These are phyloP conservation scores for Hypothenemus hampei DNA, from an alignment of 1,140 invertebrate species.

Conservation along the genomic window DNA sequence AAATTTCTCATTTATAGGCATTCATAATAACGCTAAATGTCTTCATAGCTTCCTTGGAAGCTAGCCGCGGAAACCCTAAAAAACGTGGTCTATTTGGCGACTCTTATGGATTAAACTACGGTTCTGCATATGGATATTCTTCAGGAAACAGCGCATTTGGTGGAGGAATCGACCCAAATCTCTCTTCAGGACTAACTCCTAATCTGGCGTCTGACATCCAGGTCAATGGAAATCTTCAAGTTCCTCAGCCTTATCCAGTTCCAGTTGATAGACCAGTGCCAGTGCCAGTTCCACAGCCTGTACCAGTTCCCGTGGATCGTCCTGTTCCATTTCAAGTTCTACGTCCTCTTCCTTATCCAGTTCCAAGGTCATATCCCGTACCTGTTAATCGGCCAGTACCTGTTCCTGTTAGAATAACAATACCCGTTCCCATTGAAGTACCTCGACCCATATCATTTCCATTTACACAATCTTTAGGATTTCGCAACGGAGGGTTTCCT, in stretches of 20 bases:
- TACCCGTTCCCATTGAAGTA: constrained; percentile 46
- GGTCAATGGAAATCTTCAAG: not conserved
- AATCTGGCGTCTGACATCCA: not conserved
- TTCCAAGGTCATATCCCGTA: constrained; percentile 28
- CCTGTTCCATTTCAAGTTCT: constrained; percentile 18
- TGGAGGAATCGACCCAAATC: too few species aligned
- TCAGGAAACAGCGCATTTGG: too few species aligned
- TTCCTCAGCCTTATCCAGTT: constrained; percentile 1
- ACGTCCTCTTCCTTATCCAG: constrained; percentile 36
- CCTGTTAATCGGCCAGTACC: constrained; percentile 15
- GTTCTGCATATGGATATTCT: too few species aligned
- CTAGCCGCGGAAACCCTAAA: too few species aligned
- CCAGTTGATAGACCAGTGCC: constrained; percentile 7
- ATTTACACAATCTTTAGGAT: not conserved
- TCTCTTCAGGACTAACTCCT: not conserved
- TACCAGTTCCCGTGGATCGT: constrained; percentile 27
- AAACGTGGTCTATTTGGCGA: too few species aligned
- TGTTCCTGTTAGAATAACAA: too few species aligned
- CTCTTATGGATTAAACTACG: too few species aligned
- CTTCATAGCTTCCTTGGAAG: too few species aligned
- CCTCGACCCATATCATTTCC: constrained; percentile 21
- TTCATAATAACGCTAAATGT: too few species aligned
- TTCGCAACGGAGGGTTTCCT: too few species aligned
- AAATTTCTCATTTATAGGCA: too few species aligned
- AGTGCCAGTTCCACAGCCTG: constrained; percentile 34